Percentiles rank a stretch among this genome's conserved stretches.
phyloP scores from a whole-genome alignment of 2,888 invertebrate species.

The Microctonus aethiopoides region DNA sequence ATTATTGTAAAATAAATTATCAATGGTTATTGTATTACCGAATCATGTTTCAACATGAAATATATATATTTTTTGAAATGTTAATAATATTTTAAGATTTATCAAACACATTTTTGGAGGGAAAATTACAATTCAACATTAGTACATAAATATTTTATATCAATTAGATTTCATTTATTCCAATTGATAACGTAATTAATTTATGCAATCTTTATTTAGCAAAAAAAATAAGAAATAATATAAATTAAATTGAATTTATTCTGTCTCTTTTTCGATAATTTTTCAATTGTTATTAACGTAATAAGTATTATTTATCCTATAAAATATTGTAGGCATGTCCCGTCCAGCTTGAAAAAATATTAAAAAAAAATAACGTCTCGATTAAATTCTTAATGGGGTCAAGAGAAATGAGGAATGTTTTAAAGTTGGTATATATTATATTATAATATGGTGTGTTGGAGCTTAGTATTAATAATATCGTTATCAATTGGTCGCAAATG shows the following conservation, averaged over 20 bases:
- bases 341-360: constrained; percentile 22
- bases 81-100: constrained; percentile 33
- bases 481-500: neutral
- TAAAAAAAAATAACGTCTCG: neutral
- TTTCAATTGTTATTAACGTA: neutral
- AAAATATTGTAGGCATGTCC: constrained; percentile 2
- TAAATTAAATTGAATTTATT: constrained; percentile 7
- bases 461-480: neutral
- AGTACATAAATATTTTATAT: constrained; percentile 4
- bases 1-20: constrained; percentile 24
- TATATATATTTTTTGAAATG: constrained; percentile 37
- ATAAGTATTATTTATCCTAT: neutral
- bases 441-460: neutral
- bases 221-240: neutral
- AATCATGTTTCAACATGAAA: constrained; percentile 31
- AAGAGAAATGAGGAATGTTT: neutral
- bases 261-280: neutral
- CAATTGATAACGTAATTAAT: neutral
- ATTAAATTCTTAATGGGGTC: neutral
- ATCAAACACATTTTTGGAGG: constrained; percentile 20
- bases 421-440: neutral
- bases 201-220: constrained; percentile 3
- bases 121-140: constrained; percentile 8
- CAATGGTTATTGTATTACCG: constrained; percentile 29
- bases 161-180: neutral